A percentile compares a stretch with the other conserved stretches of the same genome.
Conservation (phyloP, 2,797 vertebrate genomes). For the Phalloptychus januarius region DNA sequence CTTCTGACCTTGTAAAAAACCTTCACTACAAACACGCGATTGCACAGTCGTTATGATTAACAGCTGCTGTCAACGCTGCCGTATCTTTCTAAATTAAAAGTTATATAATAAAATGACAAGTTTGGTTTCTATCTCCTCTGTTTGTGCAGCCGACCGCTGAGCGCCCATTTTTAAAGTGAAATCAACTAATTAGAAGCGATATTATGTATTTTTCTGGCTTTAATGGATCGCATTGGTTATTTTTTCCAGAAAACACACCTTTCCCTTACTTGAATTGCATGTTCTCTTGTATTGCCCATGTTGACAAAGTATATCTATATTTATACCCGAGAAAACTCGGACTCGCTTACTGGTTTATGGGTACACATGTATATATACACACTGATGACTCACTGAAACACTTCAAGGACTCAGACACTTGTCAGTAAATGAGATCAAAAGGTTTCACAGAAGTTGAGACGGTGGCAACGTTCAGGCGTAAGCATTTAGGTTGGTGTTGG, state of each 20-base stretch:
- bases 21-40: too few species aligned
- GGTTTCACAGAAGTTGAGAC: not conserved
- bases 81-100: too few species aligned
- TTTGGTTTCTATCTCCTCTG: too few species aligned
- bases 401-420: not conserved
- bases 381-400: not conserved
- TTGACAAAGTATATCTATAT: not conserved
- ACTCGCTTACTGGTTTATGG: not conserved
- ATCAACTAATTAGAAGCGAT: too few species aligned
- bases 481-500: slow-evolving; percentile 35
- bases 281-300: not conserved
- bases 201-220: too few species aligned
- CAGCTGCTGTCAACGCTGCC: too few species aligned
- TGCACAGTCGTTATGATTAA: too few species aligned
- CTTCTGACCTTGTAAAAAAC: too few species aligned
- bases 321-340: not conserved
- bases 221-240: too few species aligned
- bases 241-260: not conserved
- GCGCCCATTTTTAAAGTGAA: too few species aligned
- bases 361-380: not conserved
- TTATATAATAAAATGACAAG: too few species aligned
- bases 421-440: slow-evolving; percentile 17
- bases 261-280: not conserved
- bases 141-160: too few species aligned
- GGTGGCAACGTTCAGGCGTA: not conserved